phyloP scores from a whole-genome alignment of 1,140 invertebrate genomes.

The Cotesia glomerata region DNA sequence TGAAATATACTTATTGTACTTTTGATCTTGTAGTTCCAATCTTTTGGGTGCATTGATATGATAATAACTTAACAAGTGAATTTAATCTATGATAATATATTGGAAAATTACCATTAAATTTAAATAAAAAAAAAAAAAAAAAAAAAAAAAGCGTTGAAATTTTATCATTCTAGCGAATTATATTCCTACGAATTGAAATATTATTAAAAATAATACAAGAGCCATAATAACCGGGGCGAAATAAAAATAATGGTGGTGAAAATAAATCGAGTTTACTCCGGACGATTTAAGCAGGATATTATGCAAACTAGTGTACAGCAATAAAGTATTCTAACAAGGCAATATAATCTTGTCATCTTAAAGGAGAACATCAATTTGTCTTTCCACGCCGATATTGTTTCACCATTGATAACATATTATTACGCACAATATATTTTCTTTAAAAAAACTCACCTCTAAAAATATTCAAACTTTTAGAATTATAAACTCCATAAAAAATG shows the following conservation, averaged over 20 bases:
- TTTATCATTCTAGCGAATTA: too few species aligned
- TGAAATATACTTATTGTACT: too few species aligned
- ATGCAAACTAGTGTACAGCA: constrained; percentile 28
- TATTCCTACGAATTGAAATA: neutral
- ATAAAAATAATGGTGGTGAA: constrained; percentile 9
- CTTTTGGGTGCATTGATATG: too few species aligned
- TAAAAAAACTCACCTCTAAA: neutral
- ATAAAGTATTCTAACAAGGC: constrained; percentile 27
- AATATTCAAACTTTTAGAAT: neutral
- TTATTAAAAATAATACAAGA: neutral
- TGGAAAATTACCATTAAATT: too few species aligned
- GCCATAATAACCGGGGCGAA: neutral
- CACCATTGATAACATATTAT: neutral
- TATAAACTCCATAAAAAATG: too few species aligned
- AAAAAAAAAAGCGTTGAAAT: too few species aligned
- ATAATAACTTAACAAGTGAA: too few species aligned
- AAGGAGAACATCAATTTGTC: constrained; percentile 26
- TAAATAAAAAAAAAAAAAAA: too few species aligned
- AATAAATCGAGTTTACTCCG: constrained; percentile 23
- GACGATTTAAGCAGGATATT: constrained; percentile 21
- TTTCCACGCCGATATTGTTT: constrained; percentile 9
- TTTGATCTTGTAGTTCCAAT: neutral
- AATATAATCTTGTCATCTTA: constrained; percentile 29
- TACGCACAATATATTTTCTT: neutral
- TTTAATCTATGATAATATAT: too few species aligned